Evolutionary conservation across 2,113 vertebrate genomes (phyloP).

Genomic region (Cyanoderma ruficeps): DNA sequence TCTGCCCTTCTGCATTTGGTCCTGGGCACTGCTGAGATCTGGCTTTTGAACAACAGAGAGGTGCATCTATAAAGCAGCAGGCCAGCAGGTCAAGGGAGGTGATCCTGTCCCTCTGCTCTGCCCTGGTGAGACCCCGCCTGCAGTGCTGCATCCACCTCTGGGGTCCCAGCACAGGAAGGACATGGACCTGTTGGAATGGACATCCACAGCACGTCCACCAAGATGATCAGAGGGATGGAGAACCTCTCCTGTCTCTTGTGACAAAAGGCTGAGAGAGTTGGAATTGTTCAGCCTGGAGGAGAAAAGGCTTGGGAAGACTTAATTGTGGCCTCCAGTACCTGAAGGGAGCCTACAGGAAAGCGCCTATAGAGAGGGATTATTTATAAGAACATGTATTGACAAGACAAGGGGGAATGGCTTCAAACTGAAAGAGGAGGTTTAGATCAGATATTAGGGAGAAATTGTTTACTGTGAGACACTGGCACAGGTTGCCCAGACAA

Average conservation of each 20-base stretch:
- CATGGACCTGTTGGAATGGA: accelerated
- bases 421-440: not conserved
- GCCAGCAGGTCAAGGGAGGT: not conserved
- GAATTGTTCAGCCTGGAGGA: not conserved
- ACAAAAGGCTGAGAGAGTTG: not conserved
- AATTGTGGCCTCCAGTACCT: not conserved
- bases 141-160: not conserved
- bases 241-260: not conserved
- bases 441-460: not conserved
- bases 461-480: not conserved
- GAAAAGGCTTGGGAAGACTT: not conserved
- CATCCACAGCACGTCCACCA: not conserved
- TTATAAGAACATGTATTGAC: too few relatives aligned
- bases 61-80: not conserved
- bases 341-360: not conserved
- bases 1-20: not conserved
- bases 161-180: not conserved
- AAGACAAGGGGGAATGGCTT: not conserved
- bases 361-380: not conserved
- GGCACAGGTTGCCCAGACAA: not conserved
- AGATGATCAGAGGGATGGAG: not conserved
- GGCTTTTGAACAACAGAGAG: not conserved
- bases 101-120: not conserved
- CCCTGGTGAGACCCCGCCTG: not conserved
- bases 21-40: not conserved